Conservation (phyloP, 2,797 vertebrate species). For the Lemur catta region DNA sequence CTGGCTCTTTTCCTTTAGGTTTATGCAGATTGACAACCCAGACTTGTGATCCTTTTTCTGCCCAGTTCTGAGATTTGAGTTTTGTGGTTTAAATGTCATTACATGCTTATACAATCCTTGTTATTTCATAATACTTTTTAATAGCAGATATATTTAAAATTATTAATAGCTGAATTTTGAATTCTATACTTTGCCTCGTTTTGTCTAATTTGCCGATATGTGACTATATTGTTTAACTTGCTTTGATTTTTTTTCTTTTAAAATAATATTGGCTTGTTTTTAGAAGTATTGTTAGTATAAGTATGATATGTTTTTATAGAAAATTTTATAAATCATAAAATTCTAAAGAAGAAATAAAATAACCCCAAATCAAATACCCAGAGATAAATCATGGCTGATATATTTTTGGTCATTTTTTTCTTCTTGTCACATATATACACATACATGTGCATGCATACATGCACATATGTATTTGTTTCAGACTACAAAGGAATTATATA, state of each 20-base stretch:
- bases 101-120: not conserved
- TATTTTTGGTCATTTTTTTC: not conserved
- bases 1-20: not conserved
- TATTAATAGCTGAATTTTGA: conserved; percentile 5
- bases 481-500: not conserved
- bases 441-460: too few relatives aligned
- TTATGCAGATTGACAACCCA: not conserved
- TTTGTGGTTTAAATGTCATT: not conserved
- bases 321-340: not conserved
- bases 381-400: not conserved
- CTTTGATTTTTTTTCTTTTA: not conserved
- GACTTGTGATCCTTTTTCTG: not conserved
- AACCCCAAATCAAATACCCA: not conserved
- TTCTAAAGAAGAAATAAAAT: not conserved
- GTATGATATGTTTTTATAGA: not conserved
- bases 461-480: not conserved
- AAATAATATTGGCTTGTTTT: conserved; percentile 18
- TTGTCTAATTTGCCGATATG: not conserved
- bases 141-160: conserved; percentile 10
- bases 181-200: not conserved
- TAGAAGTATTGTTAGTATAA: conserved; percentile 29
- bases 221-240: not conserved
- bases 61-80: not conserved
- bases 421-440: not conserved
- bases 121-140: conserved; percentile 31